Evolutionary conservation across 2,113 vertebrate species (phyloP).

Genomic region (Enhydra lutris): DNA sequence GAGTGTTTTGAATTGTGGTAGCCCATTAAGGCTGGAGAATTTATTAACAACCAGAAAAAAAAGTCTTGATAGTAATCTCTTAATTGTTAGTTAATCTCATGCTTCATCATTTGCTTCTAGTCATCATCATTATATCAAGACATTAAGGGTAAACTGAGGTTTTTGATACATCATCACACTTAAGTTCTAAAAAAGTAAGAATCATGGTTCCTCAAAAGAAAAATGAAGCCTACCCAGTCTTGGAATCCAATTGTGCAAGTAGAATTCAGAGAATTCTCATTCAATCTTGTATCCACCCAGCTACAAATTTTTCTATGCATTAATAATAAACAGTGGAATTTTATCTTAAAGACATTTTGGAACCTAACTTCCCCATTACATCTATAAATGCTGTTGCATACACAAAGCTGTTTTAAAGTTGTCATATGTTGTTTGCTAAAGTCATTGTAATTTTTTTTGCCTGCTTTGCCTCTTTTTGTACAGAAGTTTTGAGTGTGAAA

Average conservation of each 20-base stretch:
- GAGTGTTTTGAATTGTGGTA: slow-evolving; percentile 1
- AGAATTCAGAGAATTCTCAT: slow-evolving; percentile 18
- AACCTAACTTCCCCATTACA: slow-evolving; percentile 66
- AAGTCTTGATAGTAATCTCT: background rate
- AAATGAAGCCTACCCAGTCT: background rate
- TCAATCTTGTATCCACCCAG: background rate
- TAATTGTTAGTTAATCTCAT: background rate
- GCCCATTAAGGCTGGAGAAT: background rate
- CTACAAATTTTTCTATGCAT: background rate
- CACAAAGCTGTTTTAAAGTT: slow-evolving; percentile 61
- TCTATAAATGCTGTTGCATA: slow-evolving; percentile 64
- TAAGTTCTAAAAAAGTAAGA: slow-evolving; percentile 1
- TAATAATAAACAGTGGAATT: slow-evolving; percentile 61
- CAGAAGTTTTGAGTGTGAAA: slow-evolving; percentile 78
- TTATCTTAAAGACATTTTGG: slow-evolving; percentile 54
- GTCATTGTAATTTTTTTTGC: slow-evolving; percentile 66
- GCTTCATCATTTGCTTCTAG: background rate
- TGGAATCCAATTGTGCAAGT: background rate
- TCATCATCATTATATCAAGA: background rate
- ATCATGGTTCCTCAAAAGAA: background rate
- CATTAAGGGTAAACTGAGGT: background rate
- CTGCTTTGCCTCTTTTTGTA: slow-evolving; percentile 79
- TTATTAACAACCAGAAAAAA: background rate
- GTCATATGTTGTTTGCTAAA: slow-evolving; percentile 74
- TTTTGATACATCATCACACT: background rate